Base-by-base conservation (phyloP, 2,888 invertebrate species). In the Labia minor region DNA sequence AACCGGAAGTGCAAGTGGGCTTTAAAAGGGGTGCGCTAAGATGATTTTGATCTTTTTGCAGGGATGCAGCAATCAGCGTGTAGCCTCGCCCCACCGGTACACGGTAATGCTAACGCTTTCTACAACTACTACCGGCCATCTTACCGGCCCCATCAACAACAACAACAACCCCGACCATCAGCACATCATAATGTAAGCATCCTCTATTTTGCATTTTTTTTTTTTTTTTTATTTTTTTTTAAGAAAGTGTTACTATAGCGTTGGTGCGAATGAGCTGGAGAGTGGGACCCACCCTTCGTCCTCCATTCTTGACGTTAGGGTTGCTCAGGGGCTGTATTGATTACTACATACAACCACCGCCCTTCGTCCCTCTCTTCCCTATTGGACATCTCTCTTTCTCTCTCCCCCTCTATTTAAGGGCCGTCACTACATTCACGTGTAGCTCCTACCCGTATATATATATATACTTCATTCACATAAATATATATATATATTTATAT, bases 331-430 rank as follows among this genome's bases (percentile, higher is more conserved):
- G 49, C 49, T 49, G 49, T 49, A 49, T 49, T 49, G 49, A 49
- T 49, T 49, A 49, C 49, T 49, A 49, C n/a, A 49, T 16, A 49
- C 49, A 49, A 49, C 49, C 49, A 49, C 49, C 49, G 49, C 49
- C 49, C 49, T 49, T 49, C 33, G 6, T 16, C 49, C 49, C 14
- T 16, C 33, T 8, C 16, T 49, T 49, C 49, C 49, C 14, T 49
- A 2, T 49, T 26, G 26, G 26, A 26, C 49, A 49, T 16, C 49
- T 11, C 49, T 11, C 33, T 33, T 33, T 11, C 33, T 11, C 11
- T 11, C 33, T 8, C 11, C 11, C 11, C 33, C 49, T 3, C 16
- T 49, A n/a, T n/a, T 14, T 33, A 14, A 11, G n/a, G 3, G 49
- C n/a, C 49, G n/a, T 16, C 16, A 14, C 49, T 49, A 49, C 49